These are phyloP conservation scores for Lampris incognitus DNA, from an alignment of 2,113 vertebrate species.

Conservation along the genomic window DNA sequence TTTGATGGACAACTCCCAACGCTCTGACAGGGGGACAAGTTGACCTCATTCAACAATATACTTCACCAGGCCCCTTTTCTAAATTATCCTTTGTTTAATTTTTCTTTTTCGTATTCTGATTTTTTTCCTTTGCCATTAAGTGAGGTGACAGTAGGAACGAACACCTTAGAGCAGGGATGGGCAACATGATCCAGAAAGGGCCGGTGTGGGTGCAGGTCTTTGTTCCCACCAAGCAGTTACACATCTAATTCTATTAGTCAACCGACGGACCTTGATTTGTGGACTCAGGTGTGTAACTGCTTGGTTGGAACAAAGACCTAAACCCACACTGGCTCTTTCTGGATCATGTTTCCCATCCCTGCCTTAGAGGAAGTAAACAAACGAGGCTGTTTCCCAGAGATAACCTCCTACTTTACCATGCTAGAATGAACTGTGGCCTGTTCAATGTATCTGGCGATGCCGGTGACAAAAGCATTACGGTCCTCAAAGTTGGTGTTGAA, in stretches of 20 bases:
- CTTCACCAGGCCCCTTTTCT: slow-evolving; percentile 6
- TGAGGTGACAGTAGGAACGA: neutral
- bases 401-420: slow-evolving; percentile 85
- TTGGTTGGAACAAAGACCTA: no score
- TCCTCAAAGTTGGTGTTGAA: slow-evolving; percentile 99
- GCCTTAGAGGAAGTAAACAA: neutral
- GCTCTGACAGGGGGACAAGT: slow-evolving; percentile 2
- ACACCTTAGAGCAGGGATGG: neutral
- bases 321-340: no score
- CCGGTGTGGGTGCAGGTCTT: no score
- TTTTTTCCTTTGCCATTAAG: neutral
- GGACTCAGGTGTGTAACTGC: no score
- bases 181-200: no score
- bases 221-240: no score
- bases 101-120: neutral
- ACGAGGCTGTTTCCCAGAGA: neutral
- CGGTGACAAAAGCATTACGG: slow-evolving; percentile 97
- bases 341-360: no score
- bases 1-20: slow-evolving; percentile 23
- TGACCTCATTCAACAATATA: neutral
- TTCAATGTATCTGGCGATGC: slow-evolving; percentile 98
- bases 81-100: slow-evolving; percentile 4
- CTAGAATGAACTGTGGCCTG: slow-evolving; percentile 97
- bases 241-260: no score
- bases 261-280: no score